Conservation (phyloP, 2,797 vertebrate genomes). For the Enteromius thamalakanensis region DNA sequence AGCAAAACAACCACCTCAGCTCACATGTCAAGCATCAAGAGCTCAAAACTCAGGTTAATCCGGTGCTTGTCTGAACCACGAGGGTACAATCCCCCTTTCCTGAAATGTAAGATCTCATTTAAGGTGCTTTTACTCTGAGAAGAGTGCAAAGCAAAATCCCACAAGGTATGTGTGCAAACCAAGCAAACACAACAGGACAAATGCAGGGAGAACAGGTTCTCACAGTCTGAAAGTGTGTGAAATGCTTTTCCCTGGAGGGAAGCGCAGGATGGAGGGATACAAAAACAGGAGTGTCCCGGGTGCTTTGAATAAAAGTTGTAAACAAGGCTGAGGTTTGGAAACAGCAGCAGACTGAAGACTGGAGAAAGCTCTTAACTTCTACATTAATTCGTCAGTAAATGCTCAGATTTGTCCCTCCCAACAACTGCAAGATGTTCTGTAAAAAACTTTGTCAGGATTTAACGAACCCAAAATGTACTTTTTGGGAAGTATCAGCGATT, state of each 20-base stretch:
- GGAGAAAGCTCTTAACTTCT: neutral
- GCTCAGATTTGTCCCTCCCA: neutral
- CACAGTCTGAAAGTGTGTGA: constrained; percentile 47
- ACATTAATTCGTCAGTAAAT: neutral
- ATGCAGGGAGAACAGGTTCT: constrained; percentile 56
- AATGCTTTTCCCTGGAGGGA: constrained; percentile 57
- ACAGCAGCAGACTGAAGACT: constrained; percentile 7
- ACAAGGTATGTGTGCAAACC: constrained; percentile 36
- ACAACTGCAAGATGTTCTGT: neutral
- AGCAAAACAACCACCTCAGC: constrained; percentile 3
- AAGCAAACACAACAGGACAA: constrained; percentile 54
- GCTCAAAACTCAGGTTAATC: constrained; percentile 40
- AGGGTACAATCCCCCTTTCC: constrained; percentile 5
- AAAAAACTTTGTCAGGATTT: neutral
- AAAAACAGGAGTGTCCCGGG: constrained; percentile 49
- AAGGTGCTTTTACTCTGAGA: neutral
- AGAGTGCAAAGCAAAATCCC: constrained; percentile 30
- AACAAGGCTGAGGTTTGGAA: constrained; percentile 39
- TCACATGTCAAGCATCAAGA: constrained; percentile 1
- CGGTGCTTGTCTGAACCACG: neutral
- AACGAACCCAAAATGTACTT: neutral
- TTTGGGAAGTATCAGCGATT: neutral
- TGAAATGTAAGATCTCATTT: neutral
- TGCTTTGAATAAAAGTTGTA: constrained; percentile 49
- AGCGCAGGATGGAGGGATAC: constrained; percentile 30